A percentile compares a stretch with the other conserved stretches of the same genome.
Conservation (phyloP, 2,113 vertebrate species). For the Uria aalge region DNA sequence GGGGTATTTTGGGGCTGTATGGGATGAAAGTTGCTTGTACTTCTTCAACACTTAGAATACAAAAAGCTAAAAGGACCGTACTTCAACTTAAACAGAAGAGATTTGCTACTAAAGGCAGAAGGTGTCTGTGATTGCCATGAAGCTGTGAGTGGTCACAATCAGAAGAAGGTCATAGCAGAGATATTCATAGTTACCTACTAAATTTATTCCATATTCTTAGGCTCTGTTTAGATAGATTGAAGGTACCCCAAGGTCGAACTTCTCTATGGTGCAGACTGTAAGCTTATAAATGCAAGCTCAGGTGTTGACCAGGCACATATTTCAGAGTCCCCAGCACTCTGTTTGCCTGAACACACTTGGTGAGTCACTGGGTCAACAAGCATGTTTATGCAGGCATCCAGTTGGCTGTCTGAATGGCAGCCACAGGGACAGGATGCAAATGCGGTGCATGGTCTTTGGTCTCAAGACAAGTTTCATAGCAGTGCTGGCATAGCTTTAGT, state of each 20-base stretch:
- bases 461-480: background rate
- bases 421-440: background rate
- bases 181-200: background rate
- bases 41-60: background rate
- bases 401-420: background rate
- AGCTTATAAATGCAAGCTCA: conserved; percentile 22
- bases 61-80: background rate
- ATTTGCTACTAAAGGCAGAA: background rate
- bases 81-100: background rate
- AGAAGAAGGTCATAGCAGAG: background rate
- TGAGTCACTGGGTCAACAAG: conserved; percentile 6
- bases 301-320: background rate
- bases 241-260: background rate
- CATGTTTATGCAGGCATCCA: background rate
- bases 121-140: background rate
- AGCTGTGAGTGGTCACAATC: background rate
- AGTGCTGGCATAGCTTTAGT: background rate
- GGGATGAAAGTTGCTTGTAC: background rate
- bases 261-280: background rate
- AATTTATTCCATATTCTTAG: conserved; percentile 8
- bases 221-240: conserved; percentile 5
- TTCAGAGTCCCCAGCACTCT: background rate
- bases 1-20: background rate
- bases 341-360: background rate
- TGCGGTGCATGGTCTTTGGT: background rate